Percentiles rank a stretch among this genome's conserved stretches.
These are phyloP conservation scores for Rallus crepitans DNA, from an alignment of 2,797 vertebrate species.

Conservation along the genomic window DNA sequence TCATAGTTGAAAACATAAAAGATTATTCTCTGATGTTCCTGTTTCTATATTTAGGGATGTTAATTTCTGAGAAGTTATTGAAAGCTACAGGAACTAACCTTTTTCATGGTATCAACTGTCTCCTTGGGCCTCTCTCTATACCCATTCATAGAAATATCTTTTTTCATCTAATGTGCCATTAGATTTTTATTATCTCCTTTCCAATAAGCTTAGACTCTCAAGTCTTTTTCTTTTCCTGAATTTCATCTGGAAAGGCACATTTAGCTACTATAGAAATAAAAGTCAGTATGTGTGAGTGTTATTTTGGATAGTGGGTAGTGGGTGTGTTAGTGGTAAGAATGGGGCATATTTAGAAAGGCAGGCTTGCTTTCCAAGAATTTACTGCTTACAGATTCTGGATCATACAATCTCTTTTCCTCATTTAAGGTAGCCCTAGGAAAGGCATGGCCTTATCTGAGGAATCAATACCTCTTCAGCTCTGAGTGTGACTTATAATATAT, in stretches of 20 bases:
- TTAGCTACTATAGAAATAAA: not conserved
- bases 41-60: not conserved
- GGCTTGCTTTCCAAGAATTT: not conserved
- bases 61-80: slow-evolving; percentile 21
- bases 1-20: not conserved
- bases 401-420: not conserved
- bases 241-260: not conserved
- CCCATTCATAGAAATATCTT: not conserved
- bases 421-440: not conserved
- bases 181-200: slow-evolving; percentile 6
- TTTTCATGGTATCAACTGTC: not conserved
- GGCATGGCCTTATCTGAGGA: not conserved
- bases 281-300: not conserved
- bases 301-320: not conserved
- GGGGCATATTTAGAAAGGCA: not conserved
- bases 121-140: not conserved
- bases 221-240: not conserved
- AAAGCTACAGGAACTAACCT: slow-evolving; percentile 15
- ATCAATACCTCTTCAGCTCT: not conserved
- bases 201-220: not conserved
- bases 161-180: not conserved
- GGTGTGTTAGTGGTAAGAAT: not conserved
- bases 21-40: not conserved
- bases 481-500: not conserved
- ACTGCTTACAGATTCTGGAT: not conserved